These are phyloP conservation scores for Drosophila trichaetosa DNA, from an alignment of 2,888 invertebrate species.

Conservation along the genomic window DNA sequence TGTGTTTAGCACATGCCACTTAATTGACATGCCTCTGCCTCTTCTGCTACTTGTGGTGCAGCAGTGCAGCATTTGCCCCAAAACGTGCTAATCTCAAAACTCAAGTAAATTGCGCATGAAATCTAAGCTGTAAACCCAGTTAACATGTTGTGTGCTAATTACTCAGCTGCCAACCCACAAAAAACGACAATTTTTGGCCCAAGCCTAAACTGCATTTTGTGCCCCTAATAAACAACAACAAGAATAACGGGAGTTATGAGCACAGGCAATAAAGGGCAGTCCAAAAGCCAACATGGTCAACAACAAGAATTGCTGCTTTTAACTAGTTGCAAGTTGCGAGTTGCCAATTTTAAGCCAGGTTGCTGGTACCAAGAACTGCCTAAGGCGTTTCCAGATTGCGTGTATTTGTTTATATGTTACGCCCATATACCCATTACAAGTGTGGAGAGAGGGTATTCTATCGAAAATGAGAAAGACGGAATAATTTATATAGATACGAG, in stretches of 20 bases:
- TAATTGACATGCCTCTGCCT: neutral
- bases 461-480: neutral
- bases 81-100: conserved; percentile 15
- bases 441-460: neutral
- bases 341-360: conserved; percentile 1
- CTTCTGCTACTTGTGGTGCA: neutral
- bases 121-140: conserved; percentile 24
- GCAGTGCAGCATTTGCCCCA: neutral
- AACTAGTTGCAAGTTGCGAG: conserved; percentile 10
- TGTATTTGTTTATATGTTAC: conserved; percentile 13
- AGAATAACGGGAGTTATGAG: conserved; percentile 5
- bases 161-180: conserved; percentile 35
- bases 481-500: too few relatives aligned
- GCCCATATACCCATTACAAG: conserved; percentile 1
- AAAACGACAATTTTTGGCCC: conserved; percentile 15
- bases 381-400: conserved; percentile 23
- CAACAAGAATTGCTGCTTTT: conserved; percentile 1
- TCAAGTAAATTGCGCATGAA: conserved; percentile 38
- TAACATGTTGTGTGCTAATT: conserved; percentile 49
- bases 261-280: conserved; percentile 4
- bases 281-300: neutral
- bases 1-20: conserved; percentile 31
- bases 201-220: conserved; percentile 15
- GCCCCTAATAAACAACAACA: conserved; percentile 1
- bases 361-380: conserved; percentile 2